Percentiles rank a stretch among this genome's conserved stretches.
Evolutionary conservation across 2,888 invertebrate genomes (phyloP).

Genomic region (Athetis lepigone): DNA sequence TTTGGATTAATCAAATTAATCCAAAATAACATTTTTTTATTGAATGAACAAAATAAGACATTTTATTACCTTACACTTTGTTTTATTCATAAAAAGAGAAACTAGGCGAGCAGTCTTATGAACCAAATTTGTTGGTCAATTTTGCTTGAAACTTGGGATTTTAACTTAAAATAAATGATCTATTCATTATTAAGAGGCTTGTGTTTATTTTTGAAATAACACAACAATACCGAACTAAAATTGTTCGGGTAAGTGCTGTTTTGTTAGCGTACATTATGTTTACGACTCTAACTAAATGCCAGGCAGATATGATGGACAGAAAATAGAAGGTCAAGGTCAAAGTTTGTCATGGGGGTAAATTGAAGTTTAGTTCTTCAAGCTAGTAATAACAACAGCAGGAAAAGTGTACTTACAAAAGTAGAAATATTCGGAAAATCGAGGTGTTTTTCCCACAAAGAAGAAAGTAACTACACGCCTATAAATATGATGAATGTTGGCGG

Average conservation of each 20-base stretch:
- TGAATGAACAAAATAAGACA: too few species aligned
- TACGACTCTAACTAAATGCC: slow-evolving; percentile 35
- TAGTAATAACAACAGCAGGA: slow-evolving; percentile 21
- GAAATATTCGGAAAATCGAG: slow-evolving; percentile 14
- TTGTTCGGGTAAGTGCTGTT: slow-evolving; percentile 15
- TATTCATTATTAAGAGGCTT: slow-evolving; percentile 1
- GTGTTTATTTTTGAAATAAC: slow-evolving; percentile 5
- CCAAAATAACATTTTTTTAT: too few species aligned
- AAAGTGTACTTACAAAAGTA: slow-evolving; percentile 15
- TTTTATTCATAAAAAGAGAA: slow-evolving; percentile 26
- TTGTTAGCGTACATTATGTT: slow-evolving; percentile 34
- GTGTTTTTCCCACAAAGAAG: slow-evolving; percentile 28
- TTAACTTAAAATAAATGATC: slow-evolving; percentile 36
- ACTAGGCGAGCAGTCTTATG: slow-evolving; percentile 13
- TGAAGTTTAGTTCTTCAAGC: slow-evolving; percentile 3
- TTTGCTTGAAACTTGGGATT: slow-evolving; percentile 34
- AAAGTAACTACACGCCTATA: slow-evolving; percentile 18
- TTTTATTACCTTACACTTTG: slow-evolving; percentile 11
- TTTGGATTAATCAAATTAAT: too few species aligned
- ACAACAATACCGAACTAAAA: slow-evolving; percentile 12
- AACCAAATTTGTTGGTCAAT: slow-evolving; percentile 32
- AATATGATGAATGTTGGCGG: slow-evolving; percentile 25
- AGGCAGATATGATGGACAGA: slow-evolving; percentile 28
- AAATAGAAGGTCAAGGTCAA: slow-evolving; percentile 41
- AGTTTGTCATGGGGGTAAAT: slow-evolving; percentile 18